A percentile compares a stretch with the other conserved stretches of the same genome.
phyloP scores from a whole-genome alignment of 1,140 invertebrate species.

The Drosophila erecta region DNA sequence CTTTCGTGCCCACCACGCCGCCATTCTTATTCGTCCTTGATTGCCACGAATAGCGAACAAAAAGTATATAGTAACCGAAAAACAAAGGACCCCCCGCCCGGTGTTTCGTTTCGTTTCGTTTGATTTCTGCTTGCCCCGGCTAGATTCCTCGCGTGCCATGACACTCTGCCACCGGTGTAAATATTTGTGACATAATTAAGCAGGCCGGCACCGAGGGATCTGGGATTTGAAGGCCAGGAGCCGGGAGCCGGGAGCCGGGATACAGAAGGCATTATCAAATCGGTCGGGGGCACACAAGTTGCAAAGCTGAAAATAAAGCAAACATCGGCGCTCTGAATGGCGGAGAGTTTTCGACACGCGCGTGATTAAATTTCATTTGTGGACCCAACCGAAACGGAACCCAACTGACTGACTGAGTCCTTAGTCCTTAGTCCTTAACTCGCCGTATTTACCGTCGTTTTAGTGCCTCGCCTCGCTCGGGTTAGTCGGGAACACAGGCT shows the following conservation, averaged over 20 bases:
- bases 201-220: slow-evolving; percentile 45
- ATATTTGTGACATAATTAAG: slow-evolving; percentile 83
- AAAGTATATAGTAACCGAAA: slow-evolving; percentile 15
- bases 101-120: slow-evolving; percentile 47
- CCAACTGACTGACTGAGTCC: slow-evolving; percentile 31
- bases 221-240: not conserved
- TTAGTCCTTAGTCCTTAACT: slow-evolving; percentile 48
- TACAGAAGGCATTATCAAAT: slow-evolving; percentile 61
- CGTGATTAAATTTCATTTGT: slow-evolving; percentile 83
- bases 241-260: not conserved
- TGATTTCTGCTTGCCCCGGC: slow-evolving; percentile 68
- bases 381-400: slow-evolving; percentile 55
- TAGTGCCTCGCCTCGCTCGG: slow-evolving; percentile 57
- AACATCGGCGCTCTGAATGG: slow-evolving; percentile 57
- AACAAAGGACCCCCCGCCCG: slow-evolving; percentile 4
- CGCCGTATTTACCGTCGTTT: slow-evolving; percentile 61
- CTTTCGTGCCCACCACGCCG: slow-evolving; percentile 47
- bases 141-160: slow-evolving; percentile 74
- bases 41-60: slow-evolving; percentile 41
- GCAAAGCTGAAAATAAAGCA: slow-evolving; percentile 75
- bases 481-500: slow-evolving; percentile 23
- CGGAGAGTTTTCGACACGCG: slow-evolving; percentile 53
- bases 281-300: slow-evolving; percentile 55
- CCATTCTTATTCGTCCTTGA: slow-evolving; percentile 73
- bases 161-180: slow-evolving; percentile 72